A percentile compares a stretch with the other conserved stretches of the same genome.
Evolutionary conservation across 1,140 invertebrate species (phyloP).

Genomic region (Chironomus striatipennis): DNA sequence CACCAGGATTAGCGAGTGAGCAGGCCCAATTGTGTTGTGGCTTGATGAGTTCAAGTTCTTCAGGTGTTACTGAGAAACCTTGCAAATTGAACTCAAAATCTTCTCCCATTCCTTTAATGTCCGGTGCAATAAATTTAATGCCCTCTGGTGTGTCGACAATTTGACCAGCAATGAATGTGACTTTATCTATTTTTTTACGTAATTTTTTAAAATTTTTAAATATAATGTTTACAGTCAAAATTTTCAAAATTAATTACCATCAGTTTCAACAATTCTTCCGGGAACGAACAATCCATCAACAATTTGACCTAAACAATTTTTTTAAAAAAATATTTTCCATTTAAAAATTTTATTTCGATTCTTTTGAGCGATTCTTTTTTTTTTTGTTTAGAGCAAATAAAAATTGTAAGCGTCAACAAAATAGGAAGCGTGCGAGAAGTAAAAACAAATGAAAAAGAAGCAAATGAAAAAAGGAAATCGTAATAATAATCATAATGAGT

Average conservation of each 20-base stretch:
- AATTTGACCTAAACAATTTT: conserved; percentile 43
- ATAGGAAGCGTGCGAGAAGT: not conserved
- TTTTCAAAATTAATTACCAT: conserved; percentile 41
- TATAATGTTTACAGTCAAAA: conserved; percentile 19
- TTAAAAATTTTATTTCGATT: not conserved
- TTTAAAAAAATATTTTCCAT: too few species aligned
- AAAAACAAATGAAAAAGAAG: too few species aligned
- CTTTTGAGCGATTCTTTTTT: not conserved
- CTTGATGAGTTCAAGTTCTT: conserved; percentile 55
- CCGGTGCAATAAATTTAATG: conserved; percentile 59
- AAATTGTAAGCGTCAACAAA: not conserved
- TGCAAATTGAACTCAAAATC: conserved; percentile 55
- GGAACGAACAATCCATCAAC: conserved; percentile 65
- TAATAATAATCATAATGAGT: not conserved
- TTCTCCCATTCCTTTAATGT: conserved; percentile 54
- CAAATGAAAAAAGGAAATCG: not conserved
- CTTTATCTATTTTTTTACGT: conserved; percentile 37
- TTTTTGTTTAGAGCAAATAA: not conserved
- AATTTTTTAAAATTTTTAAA: too few species aligned
- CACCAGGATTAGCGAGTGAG: conserved; percentile 44
- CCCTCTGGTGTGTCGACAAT: conserved; percentile 63
- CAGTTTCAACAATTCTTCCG: conserved; percentile 57
- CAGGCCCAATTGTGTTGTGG: conserved; percentile 48
- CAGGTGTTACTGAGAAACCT: conserved; percentile 62
- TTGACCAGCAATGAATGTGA: conserved; percentile 61